These are phyloP conservation scores for Atherinosoma microstoma DNA, from an alignment of 2,797 vertebrate genomes.

Conservation along the genomic window DNA sequence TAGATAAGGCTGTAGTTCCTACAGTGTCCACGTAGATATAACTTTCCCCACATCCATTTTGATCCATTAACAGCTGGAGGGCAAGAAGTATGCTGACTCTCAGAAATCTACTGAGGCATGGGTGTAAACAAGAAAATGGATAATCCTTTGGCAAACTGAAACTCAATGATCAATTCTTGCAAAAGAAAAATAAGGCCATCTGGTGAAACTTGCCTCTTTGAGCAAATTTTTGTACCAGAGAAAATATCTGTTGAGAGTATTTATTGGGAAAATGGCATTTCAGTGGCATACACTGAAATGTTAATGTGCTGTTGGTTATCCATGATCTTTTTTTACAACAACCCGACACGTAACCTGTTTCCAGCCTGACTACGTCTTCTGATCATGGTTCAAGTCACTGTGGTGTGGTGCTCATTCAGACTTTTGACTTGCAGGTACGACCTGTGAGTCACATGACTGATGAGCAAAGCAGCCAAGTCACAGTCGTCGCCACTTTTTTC, in stretches of 20 bases:
- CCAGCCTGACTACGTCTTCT: not conserved
- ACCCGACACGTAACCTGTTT: not conserved
- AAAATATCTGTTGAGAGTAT: not conserved
- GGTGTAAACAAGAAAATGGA: slow-evolving; percentile 23
- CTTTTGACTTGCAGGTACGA: not conserved
- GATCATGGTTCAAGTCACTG: not conserved
- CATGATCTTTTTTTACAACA: not conserved
- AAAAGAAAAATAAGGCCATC: slow-evolving; percentile 12
- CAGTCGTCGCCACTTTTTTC: not conserved
- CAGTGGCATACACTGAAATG: not conserved
- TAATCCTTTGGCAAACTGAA: slow-evolving; percentile 65
- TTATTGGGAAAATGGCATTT: not conserved
- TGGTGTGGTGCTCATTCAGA: not conserved
- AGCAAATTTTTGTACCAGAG: not conserved
- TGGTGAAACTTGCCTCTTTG: slow-evolving; percentile 12
- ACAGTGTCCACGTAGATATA: not conserved
- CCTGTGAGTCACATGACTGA: not conserved
- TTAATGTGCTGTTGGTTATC: not conserved
- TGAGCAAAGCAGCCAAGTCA: not conserved
- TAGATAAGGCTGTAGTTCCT: slow-evolving; percentile 36
- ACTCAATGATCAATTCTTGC: slow-evolving; percentile 43
- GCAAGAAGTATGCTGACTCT: not conserved
- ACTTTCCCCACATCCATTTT: not conserved
- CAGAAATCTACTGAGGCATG: not conserved
- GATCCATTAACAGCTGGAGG: not conserved